Base-by-base conservation (phyloP, 2,113 vertebrate species). In the Oenanthe melanoleuca region DNA sequence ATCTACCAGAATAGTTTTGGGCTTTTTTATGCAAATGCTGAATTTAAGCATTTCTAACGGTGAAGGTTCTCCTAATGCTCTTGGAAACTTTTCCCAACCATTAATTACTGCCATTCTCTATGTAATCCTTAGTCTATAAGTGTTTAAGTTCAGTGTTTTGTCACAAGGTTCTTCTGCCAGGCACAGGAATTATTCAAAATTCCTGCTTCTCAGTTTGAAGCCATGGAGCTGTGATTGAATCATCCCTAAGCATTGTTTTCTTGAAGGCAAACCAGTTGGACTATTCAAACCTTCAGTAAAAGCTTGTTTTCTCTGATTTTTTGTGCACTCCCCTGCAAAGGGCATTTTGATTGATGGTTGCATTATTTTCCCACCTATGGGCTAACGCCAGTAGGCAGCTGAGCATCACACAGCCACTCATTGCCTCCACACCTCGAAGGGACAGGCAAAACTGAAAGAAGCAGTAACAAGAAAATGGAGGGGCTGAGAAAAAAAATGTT, bases 171-270 rank as follows among this genome's bases (percentile, higher is more conserved):
- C 24, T 56, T 79, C 12, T 34, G 15, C 6, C 29, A 40, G 25
- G 8, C 15, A 49, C 49, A 64, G 4, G 14, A 29, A n/a, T 23
- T 47, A 13, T 84, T 59, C 33, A 33, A 72, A 79, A 50, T n/a
- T 55, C 7, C 33, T 0, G 0, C 26, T 85, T 59, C 12, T 22
- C 6, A 9, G 19, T 75, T 81, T 55, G 38, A 14, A 12, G 16
- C 37, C 22, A 29, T 13, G 10, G 26, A 84, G 2, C 55, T 85
- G 59, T 12, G 29, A 53, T 1, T 79, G 20, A 74, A 40, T 56
- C n/a, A 47, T 5, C 28, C 6, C 14, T 66, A 63, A 57, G 18
- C 2, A 5, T 24, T 31, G 4, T 17, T 88, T 86, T 63, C 19
- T 40, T 31, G 7, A 69, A 79, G 6, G 31, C 49, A 44, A 23